Evolutionary conservation across 2,888 invertebrate genomes (phyloP).

Genomic region (Cactoblastis cactorum): DNA sequence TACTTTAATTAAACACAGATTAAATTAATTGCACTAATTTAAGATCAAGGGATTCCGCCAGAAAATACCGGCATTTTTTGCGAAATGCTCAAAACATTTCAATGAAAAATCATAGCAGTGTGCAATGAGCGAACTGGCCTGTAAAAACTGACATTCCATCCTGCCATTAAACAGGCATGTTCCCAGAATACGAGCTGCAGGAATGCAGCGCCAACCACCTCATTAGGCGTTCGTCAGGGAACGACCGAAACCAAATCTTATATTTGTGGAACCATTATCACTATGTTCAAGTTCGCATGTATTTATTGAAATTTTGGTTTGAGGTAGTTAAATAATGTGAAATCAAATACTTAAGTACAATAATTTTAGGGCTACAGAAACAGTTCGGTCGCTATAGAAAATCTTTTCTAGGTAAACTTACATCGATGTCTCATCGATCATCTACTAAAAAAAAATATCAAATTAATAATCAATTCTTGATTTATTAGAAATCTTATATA

Average conservation of each 20-base stretch:
- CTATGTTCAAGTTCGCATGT: neutral
- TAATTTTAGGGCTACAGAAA: too few species aligned
- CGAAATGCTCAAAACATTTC: slow-evolving; percentile 59
- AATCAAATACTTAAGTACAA: too few species aligned
- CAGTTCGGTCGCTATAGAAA: too few species aligned
- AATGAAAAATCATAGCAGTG: slow-evolving; percentile 70
- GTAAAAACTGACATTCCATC: slow-evolving; percentile 63
- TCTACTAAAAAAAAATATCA: too few species aligned
- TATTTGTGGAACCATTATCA: neutral
- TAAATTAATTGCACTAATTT: slow-evolving; percentile 35
- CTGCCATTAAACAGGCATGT: slow-evolving; percentile 55
- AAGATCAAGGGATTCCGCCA: slow-evolving; percentile 48
- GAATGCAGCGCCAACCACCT: slow-evolving; percentile 62
- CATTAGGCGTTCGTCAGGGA: slow-evolving; percentile 46
- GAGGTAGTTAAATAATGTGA: too few species aligned
- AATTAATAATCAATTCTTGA: too few species aligned
- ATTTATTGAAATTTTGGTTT: neutral
- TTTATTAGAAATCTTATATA: too few species aligned
- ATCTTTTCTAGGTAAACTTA: too few species aligned
- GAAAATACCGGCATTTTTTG: slow-evolving; percentile 48
- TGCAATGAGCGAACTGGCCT: slow-evolving; percentile 24
- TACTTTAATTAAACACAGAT: neutral
- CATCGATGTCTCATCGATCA: too few species aligned
- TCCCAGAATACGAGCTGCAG: slow-evolving; percentile 64
- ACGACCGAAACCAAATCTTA: slow-evolving; percentile 16